Percentiles rank a stretch among this genome's conserved stretches.
Evolutionary conservation across 1,140 invertebrate species (phyloP).

Genomic region (Metopolophium dirhodum): DNA sequence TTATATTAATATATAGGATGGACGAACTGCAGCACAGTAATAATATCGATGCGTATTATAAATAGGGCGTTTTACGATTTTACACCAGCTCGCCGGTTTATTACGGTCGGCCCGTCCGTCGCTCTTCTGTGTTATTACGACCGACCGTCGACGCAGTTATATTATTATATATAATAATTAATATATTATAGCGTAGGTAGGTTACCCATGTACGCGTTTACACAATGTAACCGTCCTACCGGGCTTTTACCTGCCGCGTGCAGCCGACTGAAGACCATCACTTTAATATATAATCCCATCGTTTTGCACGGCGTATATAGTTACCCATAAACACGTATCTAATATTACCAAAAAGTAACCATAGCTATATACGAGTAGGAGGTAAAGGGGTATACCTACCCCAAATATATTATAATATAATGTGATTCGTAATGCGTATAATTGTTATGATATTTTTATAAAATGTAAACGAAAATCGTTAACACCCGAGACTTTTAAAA

Average conservation of each 20-base stretch:
- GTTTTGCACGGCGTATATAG: neutral
- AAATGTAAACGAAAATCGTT: neutral
- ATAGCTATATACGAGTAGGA: neutral
- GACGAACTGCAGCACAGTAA: neutral
- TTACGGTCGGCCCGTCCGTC: neutral
- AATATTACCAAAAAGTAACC: neutral
- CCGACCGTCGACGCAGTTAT: neutral
- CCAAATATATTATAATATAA: neutral
- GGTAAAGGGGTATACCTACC: neutral
- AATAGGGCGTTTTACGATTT: conserved; percentile 14
- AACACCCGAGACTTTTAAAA: neutral
- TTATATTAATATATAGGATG: neutral
- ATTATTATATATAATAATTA: neutral
- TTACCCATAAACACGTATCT: neutral
- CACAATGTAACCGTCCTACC: neutral
- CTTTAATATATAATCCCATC: neutral
- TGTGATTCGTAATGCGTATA: neutral
- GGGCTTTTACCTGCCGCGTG: neutral
- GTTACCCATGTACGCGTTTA: neutral
- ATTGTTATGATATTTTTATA: neutral
- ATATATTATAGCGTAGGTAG: neutral
- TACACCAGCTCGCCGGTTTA: neutral
- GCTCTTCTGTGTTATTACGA: neutral
- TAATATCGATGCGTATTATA: neutral
- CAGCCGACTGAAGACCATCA: neutral